Base-by-base conservation (phyloP, 2,888 invertebrate species). In the Diloba caeruleocephala region DNA sequence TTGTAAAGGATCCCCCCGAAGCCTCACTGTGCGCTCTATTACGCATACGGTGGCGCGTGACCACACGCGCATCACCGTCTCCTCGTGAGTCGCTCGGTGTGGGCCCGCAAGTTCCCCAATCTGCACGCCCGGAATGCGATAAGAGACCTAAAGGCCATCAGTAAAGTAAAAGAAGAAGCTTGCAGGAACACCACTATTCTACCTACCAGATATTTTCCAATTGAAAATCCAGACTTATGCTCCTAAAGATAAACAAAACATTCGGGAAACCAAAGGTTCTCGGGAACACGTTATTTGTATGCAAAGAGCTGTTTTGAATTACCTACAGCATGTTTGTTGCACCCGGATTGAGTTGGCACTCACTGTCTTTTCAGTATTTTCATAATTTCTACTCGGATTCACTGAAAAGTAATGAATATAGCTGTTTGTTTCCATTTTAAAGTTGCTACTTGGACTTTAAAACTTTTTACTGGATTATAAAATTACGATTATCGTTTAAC, bases 281-380 rank as follows among this genome's bases (percentile, higher is more conserved):
- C 31, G 33, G 17, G 31, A 29, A 32, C 21, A 29, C 39, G 26
- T 44, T 25, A 43, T 60, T 51, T 51, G 46, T 56, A 52, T 46
- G 39, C 41, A 37, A 38, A 41, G 55, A 45, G 26, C 36, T 23
- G 23, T 55, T 46, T 10, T n/a, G 28, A 31, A 54, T 50, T 52
- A 53, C 43, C 50, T 49, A n/a, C n/a, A n/a, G n/a, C 39, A 56
- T 57, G 54, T 31, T 34, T 42, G 50, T 7, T 53, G 50, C 61
- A 32, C 12, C 23, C 19, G 12, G 39, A n/a, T n/a, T 31, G 52
- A 14, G 38, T 45, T 52, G 45, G 44, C 28, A 26, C 26, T 42
- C 34, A 23, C 21, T 49, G 31, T 14, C 39, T 46, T 56, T 52
- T 50, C 52, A 28, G 29, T 15, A 34, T 49, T 39, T 41, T 36